Conservation (phyloP, 2,797 vertebrate species). For the Sebastes elongatus region DNA sequence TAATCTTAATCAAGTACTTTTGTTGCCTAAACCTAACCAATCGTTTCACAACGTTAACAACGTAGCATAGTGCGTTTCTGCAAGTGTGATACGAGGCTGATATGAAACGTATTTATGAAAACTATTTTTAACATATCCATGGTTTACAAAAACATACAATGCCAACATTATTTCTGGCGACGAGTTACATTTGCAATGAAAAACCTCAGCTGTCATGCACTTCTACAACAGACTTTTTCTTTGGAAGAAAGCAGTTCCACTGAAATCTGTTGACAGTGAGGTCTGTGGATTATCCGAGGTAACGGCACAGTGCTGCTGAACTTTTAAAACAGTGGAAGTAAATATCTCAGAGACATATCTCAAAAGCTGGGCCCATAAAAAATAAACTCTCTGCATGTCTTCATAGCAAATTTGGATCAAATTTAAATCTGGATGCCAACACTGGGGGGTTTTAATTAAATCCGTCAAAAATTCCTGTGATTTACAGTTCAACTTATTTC, state of each 20-base stretch:
- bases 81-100: neutral
- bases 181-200: neutral
- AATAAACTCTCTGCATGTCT: neutral
- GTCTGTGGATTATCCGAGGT: neutral
- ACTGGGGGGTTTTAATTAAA: neutral
- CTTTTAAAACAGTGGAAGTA: neutral
- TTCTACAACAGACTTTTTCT: neutral
- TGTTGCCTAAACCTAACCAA: neutral
- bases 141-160: neutral
- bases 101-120: neutral
- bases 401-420: neutral
- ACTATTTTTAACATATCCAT: neutral
- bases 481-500: neutral
- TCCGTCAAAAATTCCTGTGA: neutral
- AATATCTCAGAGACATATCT: neutral
- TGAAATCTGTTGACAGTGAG: neutral
- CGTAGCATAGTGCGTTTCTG: no score
- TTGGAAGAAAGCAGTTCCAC: neutral
- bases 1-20: neutral
- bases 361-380: neutral
- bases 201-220: neutral
- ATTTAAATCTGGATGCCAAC: neutral
- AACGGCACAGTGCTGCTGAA: neutral
- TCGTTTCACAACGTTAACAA: neutral
- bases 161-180: neutral